phyloP scores from a whole-genome alignment of 2,797 vertebrate species.

The Danio choprae region DNA sequence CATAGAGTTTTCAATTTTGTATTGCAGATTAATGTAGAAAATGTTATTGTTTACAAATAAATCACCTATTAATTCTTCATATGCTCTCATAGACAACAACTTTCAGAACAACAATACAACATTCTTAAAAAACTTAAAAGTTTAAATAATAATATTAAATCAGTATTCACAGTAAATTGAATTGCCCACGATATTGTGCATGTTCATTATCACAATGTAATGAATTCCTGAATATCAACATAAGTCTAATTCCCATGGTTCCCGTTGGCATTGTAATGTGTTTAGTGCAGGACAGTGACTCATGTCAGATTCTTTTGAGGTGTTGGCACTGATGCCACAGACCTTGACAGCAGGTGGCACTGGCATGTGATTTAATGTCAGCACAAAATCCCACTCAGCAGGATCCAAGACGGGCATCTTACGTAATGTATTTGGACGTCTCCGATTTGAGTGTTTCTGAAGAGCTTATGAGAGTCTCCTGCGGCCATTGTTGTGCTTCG shows the following conservation, averaged over 20 bases:
- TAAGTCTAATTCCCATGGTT: too few species aligned
- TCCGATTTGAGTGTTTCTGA: background rate
- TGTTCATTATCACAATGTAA: too few species aligned
- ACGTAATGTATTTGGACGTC: conserved; percentile 12
- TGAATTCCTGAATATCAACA: too few species aligned
- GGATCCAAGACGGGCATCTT: conserved; percentile 5
- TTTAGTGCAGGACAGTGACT: conserved; percentile 20
- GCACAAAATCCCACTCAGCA: conserved; percentile 13
- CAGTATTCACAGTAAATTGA: background rate
- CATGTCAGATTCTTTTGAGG: background rate
- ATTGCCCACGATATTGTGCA: background rate
- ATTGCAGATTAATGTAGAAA: too few species aligned
- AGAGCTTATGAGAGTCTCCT: background rate
- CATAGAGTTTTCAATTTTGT: too few species aligned
- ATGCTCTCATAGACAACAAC: too few species aligned
- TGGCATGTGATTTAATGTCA: conserved; percentile 24
- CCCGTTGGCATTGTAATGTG: background rate
- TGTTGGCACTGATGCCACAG: conserved; percentile 20
- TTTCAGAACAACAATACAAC: too few species aligned
- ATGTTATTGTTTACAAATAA: too few species aligned
- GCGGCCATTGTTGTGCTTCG: background rate
- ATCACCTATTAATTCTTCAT: too few species aligned
- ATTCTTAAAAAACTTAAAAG: too few species aligned
- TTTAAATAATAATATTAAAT: too few species aligned
- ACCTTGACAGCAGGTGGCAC: conserved; percentile 37